phyloP scores from a whole-genome alignment of 2,113 vertebrate species.

The Mus pahari region DNA sequence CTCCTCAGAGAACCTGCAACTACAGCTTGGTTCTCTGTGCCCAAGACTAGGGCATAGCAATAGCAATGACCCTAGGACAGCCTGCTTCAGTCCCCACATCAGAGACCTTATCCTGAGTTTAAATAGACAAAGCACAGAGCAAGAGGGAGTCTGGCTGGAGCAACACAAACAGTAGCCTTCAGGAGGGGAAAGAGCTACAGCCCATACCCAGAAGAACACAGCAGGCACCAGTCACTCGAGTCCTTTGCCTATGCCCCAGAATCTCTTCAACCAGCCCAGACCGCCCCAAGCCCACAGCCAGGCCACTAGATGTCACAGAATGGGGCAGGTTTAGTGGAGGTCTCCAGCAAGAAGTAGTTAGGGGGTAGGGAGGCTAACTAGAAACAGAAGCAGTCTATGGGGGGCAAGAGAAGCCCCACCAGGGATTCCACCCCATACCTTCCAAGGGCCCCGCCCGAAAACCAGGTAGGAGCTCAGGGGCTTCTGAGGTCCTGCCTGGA shows the following conservation, averaged over 20 bases:
- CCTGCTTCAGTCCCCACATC: neutral
- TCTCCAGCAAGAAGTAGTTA: neutral
- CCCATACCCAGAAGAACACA: slow-evolving; percentile 25
- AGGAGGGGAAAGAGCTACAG: neutral
- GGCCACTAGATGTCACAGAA: neutral
- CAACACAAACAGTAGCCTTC: neutral
- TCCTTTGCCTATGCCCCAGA: slow-evolving; percentile 59
- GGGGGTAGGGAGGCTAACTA: neutral
- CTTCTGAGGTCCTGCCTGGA: slow-evolving; percentile 94
- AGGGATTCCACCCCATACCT: slow-evolving; percentile 86
- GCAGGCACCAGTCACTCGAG: slow-evolving; percentile 75
- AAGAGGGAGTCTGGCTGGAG: neutral
- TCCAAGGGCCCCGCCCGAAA: slow-evolving; percentile 97
- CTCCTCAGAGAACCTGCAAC: neutral
- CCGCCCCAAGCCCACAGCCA: slow-evolving; percentile 48
- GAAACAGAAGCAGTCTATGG: neutral
- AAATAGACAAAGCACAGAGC: neutral
- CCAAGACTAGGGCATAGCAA: neutral
- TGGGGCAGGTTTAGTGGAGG: slow-evolving; percentile 51
- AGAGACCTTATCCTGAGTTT: neutral
- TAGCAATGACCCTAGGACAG: neutral
- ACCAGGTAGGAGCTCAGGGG: slow-evolving; percentile 95
- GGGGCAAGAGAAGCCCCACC: neutral
- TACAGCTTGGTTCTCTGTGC: neutral
- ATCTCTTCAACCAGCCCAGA: neutral